Evolutionary conservation across 2,113 vertebrate genomes (phyloP), one percentile per base, ranked within the genome.

Genomic region (Enhydra lutris): DNA sequence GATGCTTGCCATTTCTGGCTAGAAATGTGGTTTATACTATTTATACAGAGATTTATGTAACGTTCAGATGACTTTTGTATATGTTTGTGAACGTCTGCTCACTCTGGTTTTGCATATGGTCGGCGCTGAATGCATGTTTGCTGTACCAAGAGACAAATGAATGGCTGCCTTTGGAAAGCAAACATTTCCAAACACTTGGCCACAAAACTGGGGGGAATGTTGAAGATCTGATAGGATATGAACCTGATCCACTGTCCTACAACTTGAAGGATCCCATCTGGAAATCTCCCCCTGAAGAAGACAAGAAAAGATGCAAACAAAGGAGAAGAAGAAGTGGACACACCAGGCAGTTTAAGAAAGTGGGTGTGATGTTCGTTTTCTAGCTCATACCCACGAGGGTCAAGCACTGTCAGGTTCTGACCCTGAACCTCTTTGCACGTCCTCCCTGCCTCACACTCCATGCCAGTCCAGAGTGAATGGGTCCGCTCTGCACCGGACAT

Each of bases 161-260:
- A 73, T 15, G 10, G 61, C 59, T 80, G 94, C 87, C 95, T 90
- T 59, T 31, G 11, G 82, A 92, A 95, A 89, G 95, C 97, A 97
- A 98, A 98, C 94, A 95, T 95, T 78, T 45, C 95, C 89, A 97
- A 93, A 95, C 89, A 94, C 69, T 82, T 94, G 95, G 95, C 97
- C 95, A 86, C 83, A 24, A 67, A 96, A 67, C 59, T 24, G 21
- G 67, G 61, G 73, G 3, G 67, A 82, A 31, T 36, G 50, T 18
- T 55, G 42, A 63, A 20, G 82, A 93, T 18, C 61, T 69, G 52
- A 76, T 36, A 93, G 52, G 63, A 63, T 79, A 5, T 15, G 73
- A 87, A 63, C 50, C 67, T 80, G 52, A 92, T n/a, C 67, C 61
- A 55, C 63, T 82, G 80, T 87, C 65, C 29, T 23, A 39, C 18